Evolutionary conservation across 2,113 vertebrate genomes (phyloP), one percentile per base, ranked within the genome.

Genomic region (Xiphias gladius): DNA sequence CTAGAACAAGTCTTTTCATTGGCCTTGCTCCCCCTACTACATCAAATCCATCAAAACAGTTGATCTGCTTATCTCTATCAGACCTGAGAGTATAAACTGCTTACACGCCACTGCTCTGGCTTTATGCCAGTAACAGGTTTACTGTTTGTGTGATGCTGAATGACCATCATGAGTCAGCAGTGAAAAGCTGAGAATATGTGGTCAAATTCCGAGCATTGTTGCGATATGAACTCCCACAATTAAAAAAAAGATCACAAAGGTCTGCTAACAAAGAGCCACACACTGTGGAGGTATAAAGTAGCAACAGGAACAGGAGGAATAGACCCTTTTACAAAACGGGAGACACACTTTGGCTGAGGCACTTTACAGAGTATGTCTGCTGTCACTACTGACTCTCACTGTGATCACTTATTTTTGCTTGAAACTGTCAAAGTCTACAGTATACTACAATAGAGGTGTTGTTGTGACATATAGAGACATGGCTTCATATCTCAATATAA

Each of bases 41-140:
- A 89, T 90, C 24, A 81, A 85, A 90, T 91, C 82, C 24, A 24
- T 86, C 84, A 79, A 90, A 92, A 89, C 88, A 89, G 90, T 87
- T 90, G 75, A 92, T 87, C 88, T 90, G 93, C 93, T 92, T 90
- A 90, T 92, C 85, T 89, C 69, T 83, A 65, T 86, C 86, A 80
- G 76, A 87, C 30, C 77, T 80, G 82, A 73, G 67, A 76, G 50
- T 75, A 83, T 90, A 86, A 92, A 93, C 87, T 83, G 89, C 86
- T 90, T 88, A 88, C 81, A 76, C 80, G 61, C 80, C 65, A 59
- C 52, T 63, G 88, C 71, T 79, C 66, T 82, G 86, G 75, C 80
- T 62, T 79, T 19, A 83, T 82, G 86, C 79, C 84, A 84, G 70
- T 74, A 70, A 80, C 91, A 91, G 88, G 73, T 85, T 89, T 85